Base-by-base conservation (phyloP, 1,140 invertebrate species). In the Brachionus rotundiformis region DNA sequence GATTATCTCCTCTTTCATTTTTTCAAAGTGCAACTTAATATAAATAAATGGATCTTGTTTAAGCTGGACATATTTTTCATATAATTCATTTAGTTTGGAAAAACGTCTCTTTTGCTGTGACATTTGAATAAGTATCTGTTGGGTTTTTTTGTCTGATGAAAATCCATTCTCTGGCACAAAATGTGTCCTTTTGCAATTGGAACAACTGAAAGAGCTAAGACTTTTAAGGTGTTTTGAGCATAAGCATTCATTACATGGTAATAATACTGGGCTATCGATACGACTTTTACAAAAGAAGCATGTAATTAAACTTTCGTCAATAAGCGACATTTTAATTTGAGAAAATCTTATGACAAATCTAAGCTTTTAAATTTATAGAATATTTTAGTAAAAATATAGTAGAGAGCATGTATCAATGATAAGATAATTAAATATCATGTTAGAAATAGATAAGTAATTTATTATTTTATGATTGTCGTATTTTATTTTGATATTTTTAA, bases 1-100 rank as follows among this genome's bases (percentile, higher is more conserved):
- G 11, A 31, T 13, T 0, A 73, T 6, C 23, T 5, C 5, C 1
- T 23, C 25, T 11, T 4, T 33, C 19, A 36, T 33, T 5, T 25
- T 36, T 11, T 68, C 31, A 36, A 68, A 68, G 23, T 68, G 29
- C 0, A 31, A 31, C 29, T 68, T 10, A 8, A 68, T 36, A 6
- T 4, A 68, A 68, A 39, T 10, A 8, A 68, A 68, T 68, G 31
- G 63, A 16, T 39, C 36, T 39, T 68, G 8, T 68, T 68, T 68
- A 6, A 68, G 31, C n/a, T 68, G 0, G 8, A 19, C 27, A 23
- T 33, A 68, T 36, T 36, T 33, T 33, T 33, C 16, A 23, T 68
- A 68, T 8, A 68, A 8, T 0, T 68, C 33, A 36, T 68, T 73
- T 1, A 73, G 68, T 3, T 23, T 41, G 19, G n/a, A 13, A 44